Conservation (phyloP, 2,797 vertebrate genomes). For the Melanogrammus aeglefinus region DNA sequence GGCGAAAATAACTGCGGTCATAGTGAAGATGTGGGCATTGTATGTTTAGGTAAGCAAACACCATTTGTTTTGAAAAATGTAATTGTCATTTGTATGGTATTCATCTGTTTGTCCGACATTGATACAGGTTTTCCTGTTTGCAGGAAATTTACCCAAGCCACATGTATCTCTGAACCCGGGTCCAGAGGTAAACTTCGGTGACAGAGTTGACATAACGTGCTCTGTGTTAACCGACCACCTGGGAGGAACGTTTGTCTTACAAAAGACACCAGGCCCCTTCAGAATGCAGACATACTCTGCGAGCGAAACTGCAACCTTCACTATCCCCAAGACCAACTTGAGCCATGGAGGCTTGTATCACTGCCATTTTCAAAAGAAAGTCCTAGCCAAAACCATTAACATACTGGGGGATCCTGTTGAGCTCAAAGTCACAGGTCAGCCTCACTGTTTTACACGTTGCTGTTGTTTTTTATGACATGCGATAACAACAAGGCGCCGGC, state of each 20-base stretch:
- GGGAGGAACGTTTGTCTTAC: conserved; percentile 59
- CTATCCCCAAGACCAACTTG: conserved; percentile 49
- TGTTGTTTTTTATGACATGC: background rate
- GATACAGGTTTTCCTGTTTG: conserved; percentile 17
- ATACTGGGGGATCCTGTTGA: conserved; percentile 53
- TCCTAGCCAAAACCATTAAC: conserved; percentile 44
- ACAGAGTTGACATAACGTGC: conserved; percentile 64
- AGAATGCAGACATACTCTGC: conserved; percentile 51
- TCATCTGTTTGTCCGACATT: background rate
- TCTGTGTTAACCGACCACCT: conserved; percentile 43
- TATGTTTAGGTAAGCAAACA: conserved; percentile 63
- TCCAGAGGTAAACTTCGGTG: conserved; percentile 54
- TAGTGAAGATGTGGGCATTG: conserved; percentile 56
- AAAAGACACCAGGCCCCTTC: conserved; percentile 41
- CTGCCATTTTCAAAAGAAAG: conserved; percentile 68
- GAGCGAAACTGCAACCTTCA: conserved; percentile 44
- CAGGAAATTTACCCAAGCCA: conserved; percentile 59
- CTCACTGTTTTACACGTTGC: background rate
- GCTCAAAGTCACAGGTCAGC: conserved; percentile 51
- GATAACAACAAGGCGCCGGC: background rate
- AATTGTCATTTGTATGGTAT: background rate
- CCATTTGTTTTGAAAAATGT: background rate
- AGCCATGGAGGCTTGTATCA: conserved; percentile 57
- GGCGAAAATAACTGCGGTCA: conserved; percentile 65
- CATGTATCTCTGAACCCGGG: conserved; percentile 50